Base-by-base conservation (phyloP, 1,140 invertebrate genomes). In the Camponotus vicinus region DNA sequence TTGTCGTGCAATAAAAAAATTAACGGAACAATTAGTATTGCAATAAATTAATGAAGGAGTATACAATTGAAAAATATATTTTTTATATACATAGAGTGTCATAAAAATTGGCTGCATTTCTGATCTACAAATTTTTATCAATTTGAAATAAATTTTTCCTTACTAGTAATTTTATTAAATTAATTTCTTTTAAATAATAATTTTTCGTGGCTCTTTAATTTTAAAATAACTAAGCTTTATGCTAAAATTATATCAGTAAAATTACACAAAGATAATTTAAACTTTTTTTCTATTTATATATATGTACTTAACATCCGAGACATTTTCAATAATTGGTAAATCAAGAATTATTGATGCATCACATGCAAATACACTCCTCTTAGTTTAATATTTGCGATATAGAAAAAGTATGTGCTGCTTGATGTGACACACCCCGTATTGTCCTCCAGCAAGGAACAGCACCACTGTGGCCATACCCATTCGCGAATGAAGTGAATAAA, bases 401-500 rank as follows among this genome's bases (percentile, higher is more conserved):
- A 70, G 18, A 55, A 79, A 40, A 69, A 69, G 21, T 57, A 42
- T 32, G 13, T 73, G 37, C 27, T 55, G 45, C n/a, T 40, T 73
- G 27, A 27, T 27, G 1, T 27, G 55, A 83, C 69, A 59, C 57
- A 55, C 32, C 15, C 9, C 18, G 70, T 75, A 83, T 83, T 83
- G 69, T 82, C 27, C 55, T 83, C 40, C 7, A 59, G 13, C 69
- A 83, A 75, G n/a, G 79, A 83, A 83, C 55, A 80, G 52, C 52
- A 75, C 49, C 40, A 64, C 55, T 57, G 40, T 73, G 69, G 27
- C 70, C 27, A 49, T 82, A 82, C 63, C 67, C 57, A 75, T 83
- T 83, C 69, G 55, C 55, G 79, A 75, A 85, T 85, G 61, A 85
- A 85, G 82, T 85, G 82, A 59, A 40, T n/a, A 34, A 66, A 78